Base-by-base conservation (phyloP, 2,888 invertebrate species). In the Callinectes sapidus region DNA sequence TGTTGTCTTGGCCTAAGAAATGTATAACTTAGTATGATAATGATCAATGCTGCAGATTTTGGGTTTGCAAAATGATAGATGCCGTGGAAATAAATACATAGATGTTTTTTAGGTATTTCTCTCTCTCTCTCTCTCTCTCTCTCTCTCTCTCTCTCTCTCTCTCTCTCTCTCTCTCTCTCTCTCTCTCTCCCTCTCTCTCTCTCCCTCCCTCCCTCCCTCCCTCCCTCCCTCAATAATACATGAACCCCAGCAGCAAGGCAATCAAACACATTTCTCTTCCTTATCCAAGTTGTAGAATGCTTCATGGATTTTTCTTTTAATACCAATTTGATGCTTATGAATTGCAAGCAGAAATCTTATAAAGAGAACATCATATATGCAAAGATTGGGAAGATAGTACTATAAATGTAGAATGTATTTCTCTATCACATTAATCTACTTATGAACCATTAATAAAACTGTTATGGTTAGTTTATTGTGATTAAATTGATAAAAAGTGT, bases 111-210 rank as follows among this genome's bases (percentile, higher is more conserved):
- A 61, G 23, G 23, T 6, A 23, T 6, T 2, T 61, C 18, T 0
- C 6, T 1, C 18, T 5, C 5, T 3, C 18, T 2, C 23, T 23
- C 23, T 16, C 18, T 61, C 61, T 61, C 61, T 61, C 61, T 61
- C 61, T 61, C 61, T 85, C 85, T 85, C 35, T 39, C 85, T 39
- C 85, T 85, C 85, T 85, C 85, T 85, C 85, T 85, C 85, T 85
- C 32, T 39, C 85, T 39, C 39, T 39, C 39, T 39, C 39, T 39
- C 39, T 39, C 39, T 42, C 87, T 28, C 42, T 42, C 87, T 42
- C 48, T n/a, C 42, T 42, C 87, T 28, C 42, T 42, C 39, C 48
- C 87, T 42, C 87, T 42, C 42, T 87, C 48, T 48, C 39, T 48
- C 48, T 87, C 42, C 48, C 87, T 35, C 48, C 18, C 48, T 48